Evolutionary conservation across 2,888 invertebrate species (phyloP).

Genomic region (Pyrrhia umbra): DNA sequence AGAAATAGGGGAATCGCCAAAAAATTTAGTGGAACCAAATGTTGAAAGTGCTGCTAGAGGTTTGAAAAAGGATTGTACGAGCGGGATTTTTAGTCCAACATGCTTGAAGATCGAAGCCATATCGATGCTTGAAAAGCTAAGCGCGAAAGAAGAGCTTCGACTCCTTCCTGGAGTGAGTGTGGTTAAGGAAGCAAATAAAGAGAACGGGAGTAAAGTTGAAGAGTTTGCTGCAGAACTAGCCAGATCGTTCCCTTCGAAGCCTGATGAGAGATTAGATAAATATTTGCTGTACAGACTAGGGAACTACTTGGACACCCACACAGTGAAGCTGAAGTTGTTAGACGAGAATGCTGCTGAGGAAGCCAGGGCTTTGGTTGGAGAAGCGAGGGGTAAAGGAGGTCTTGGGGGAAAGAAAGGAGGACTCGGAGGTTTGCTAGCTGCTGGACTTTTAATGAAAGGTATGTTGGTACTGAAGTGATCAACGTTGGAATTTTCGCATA

Average conservation of each 20-base stretch:
- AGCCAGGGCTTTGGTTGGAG: constrained; percentile 89
- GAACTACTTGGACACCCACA: constrained; percentile 93
- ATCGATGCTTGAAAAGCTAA: constrained; percentile 82
- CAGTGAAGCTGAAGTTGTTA: constrained; percentile 93
- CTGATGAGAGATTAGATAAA: constrained; percentile 94
- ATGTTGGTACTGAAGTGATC: constrained; percentile 60
- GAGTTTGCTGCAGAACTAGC: constrained; percentile 94
- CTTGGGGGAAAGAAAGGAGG: constrained; percentile 87
- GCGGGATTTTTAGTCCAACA: constrained; percentile 83
- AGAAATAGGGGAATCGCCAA: constrained; percentile 66
- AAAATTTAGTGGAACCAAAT: constrained; percentile 70
- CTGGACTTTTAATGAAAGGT: constrained; percentile 92
- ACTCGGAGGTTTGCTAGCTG: constrained; percentile 88
- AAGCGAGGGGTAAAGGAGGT: constrained; percentile 88
- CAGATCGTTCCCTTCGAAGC: constrained; percentile 93
- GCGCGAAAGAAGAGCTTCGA: constrained; percentile 81
- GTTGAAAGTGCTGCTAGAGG: constrained; percentile 74
- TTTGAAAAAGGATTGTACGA: constrained; percentile 81
- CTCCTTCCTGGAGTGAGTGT: constrained; percentile 91
- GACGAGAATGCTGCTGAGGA: constrained; percentile 91
- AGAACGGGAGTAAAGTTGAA: constrained; percentile 91
- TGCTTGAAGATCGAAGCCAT: constrained; percentile 87
- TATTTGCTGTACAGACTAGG: constrained; percentile 93
- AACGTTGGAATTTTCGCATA: not conserved
- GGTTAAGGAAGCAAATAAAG: constrained; percentile 90